Base-by-base conservation (phyloP, 1,140 invertebrate species). In the Centruroides vittatus region DNA sequence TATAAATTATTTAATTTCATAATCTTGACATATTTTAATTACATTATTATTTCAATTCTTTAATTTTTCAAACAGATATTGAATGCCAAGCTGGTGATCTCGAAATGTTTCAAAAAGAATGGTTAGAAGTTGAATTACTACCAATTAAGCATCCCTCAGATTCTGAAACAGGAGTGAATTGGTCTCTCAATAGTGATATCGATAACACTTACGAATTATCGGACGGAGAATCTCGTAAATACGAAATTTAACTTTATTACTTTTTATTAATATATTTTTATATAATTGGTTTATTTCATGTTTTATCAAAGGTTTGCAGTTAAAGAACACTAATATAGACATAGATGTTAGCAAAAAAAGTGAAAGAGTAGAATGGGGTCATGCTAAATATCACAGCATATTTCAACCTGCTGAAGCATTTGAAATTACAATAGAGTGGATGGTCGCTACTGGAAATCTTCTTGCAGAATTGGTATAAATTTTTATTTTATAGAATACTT, bases 391-490 rank as follows among this genome's bases (percentile, higher is more conserved):
- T 76, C 92, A 97, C 70, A 84, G 86, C n/a, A 77, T 86, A 54
- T 95, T 89, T 74, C 81, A 83, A 65, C 85, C 90, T 0, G 83
- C 88, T 72, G 86, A 87, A 74, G 89, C 93, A 8, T 98, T 91
- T 75, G 93, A 98, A 75, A 78, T 99, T 65, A 85, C 89, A 57
- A 82, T 96, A 8, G 89, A 97, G 72, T 99, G 95, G 95, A 83
- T 96, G 23, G 91, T 93, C 54, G 88, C 93, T 1, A 96, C 93
- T 7, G 93, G 94, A 10, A 84, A 87, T 57, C 87, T 97, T 67
- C 86, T 98, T 8, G 84, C 86, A 12, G 94, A 98, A 75, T 75
- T 96, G 75, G 89, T 61, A 58, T 62, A 66, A 34, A 7, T 61
- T 36, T 41, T 23, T 23, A 23, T 23, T 23, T 23, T 23, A 23